Base-by-base conservation (phyloP, 2,888 invertebrate genomes). In the Hyposoter dolosus region DNA sequence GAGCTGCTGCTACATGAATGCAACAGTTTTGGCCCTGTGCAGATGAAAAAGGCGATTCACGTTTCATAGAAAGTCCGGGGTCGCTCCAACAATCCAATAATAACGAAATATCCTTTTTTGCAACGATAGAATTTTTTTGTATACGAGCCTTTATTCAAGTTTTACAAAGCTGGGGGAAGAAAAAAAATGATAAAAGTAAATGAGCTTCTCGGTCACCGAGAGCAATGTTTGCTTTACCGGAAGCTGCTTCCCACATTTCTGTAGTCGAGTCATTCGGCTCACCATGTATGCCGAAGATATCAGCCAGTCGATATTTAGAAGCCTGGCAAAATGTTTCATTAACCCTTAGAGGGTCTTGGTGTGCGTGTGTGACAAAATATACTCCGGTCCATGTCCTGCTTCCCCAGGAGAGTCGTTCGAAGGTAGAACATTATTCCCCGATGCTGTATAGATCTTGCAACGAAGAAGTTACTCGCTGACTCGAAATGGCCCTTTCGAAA, bases 21-120 rank as follows among this genome's bases (percentile, higher is more conserved):
- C 76, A 47, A 76, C 76, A 76, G 76, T 76, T 76, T 76, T 47
- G 47, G 28, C 15, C 76, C 45, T n/a, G 63, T 28, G 28, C 45
- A 60, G 35, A 19, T 5, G 47, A 53, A 40, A 35, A 65, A 76
- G 32, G 32, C 65, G 47, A 45, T 65, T 60, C 10, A n/a, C 12
- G 76, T 45, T 60, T 74, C 19, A 65, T 65, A 50, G 65, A 76
- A 76, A 65, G 32, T 65, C 32, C 65, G 23, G 19, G 15, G 28
- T 10, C 9, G 28, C 28, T 69, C 69, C 9, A 0, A 1, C 47
- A 19, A 10, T 32, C 17, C 15, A 17, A 47, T 28, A 9, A 47
- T 15, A 47, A 47, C 19, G 40, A 47, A 32, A 69, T n/a, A 69
- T 69, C 28, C 4, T n/a, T 69, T 69, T 47, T 47, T 47, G 47